Evolutionary conservation across 2,113 vertebrate genomes (phyloP).

Genomic region (Cebidichthys violaceus): DNA sequence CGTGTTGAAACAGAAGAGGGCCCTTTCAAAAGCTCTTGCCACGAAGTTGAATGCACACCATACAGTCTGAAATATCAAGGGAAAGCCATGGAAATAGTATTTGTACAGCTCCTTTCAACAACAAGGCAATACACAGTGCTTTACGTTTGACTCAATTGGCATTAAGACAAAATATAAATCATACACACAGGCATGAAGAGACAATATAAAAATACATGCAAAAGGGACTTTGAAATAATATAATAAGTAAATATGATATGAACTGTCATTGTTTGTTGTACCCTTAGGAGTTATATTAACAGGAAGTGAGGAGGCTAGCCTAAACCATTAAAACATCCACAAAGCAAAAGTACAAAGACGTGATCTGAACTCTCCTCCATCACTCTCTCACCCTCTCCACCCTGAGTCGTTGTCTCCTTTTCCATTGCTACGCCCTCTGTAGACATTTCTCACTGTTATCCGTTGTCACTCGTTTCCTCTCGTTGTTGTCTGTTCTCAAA

Average conservation of each 20-base stretch:
- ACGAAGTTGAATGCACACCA: neutral
- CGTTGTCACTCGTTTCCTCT: slow-evolving; percentile 8
- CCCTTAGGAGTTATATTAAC: neutral
- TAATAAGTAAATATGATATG: neutral
- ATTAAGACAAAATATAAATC: neutral
- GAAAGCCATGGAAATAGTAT: neutral
- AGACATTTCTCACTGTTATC: slow-evolving; percentile 69
- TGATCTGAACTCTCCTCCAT: slow-evolving; percentile 4
- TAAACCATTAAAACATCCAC: neutral
- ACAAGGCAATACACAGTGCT: neutral
- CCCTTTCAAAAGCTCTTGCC: neutral
- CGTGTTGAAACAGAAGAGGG: neutral
- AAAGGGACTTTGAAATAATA: neutral
- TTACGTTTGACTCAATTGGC: neutral
- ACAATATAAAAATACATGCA: neutral
- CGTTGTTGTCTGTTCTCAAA: no score
- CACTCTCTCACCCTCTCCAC: slow-evolving; percentile 5
- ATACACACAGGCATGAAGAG: neutral
- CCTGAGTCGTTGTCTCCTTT: slow-evolving; percentile 35
- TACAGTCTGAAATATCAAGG: neutral
- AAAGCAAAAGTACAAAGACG: neutral
- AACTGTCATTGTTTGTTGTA: neutral
- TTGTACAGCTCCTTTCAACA: neutral
- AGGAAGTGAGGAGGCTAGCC: neutral
- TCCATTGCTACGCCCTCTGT: neutral